Base-by-base conservation (phyloP, 2,797 vertebrate genomes). In the Betta splendens region DNA sequence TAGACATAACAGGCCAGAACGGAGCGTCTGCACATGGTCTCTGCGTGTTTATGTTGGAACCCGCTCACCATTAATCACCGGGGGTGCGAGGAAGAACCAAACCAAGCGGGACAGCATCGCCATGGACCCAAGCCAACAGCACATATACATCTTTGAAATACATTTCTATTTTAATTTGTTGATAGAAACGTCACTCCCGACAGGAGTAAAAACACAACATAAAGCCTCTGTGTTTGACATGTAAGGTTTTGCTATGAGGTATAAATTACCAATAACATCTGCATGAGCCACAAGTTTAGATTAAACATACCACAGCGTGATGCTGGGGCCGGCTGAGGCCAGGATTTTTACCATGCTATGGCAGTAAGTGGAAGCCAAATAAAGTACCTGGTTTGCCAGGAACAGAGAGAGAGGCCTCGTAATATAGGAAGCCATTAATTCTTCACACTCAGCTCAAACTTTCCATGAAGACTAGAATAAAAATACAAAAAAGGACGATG, bases 1-100 rank as follows among this genome's bases (percentile, higher is more conserved):
- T 70, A 73, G 77, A 82, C 70, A 71, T 75, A 81, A 67, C 79
- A 78, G 84, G 67, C 66, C 50, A 44, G 64, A 69, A 26, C 57
- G 49, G 57, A 81, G 62, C 12, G 51, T 56, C 57, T 72, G 60
- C 32, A 66, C 22, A 37, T 44, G 64, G 74, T 57, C 61, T 66
- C 29, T 9, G 31, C 17, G 5, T 85, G 76, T 89, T 89, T 86
- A 84, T 75, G 43, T 69, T 86, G 88, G 83, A 81, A 56, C 72
- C 50, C 51, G 46, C 47, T 62, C 44, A 21, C 56, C 55, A 51
- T 72, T 70, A 82, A 56, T 86, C 77, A 81, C 69, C 57, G 46
- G 33, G 80, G 60, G 58, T 13, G 25, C 28, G 43, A 49, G 58
- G 60, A 37, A 63, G 47, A 71, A 57, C 26, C 79, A 70, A 82